phyloP scores from a whole-genome alignment of 2,797 vertebrate species.

The Hafferia zeledoni region DNA sequence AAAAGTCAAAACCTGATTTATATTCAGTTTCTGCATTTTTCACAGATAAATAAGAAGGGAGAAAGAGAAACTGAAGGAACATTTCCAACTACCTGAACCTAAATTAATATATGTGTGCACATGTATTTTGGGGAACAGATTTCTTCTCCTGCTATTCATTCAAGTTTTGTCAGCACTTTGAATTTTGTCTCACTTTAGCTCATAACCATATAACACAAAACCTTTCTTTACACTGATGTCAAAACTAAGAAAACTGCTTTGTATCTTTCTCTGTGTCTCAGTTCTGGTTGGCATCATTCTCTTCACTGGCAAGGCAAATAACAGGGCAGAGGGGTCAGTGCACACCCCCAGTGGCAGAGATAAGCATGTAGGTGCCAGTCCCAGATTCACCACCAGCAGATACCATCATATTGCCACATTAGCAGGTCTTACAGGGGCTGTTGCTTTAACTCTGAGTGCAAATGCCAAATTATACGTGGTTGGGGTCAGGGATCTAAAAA shows the following conservation, averaged over 20 bases:
- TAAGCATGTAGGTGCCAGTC: neutral
- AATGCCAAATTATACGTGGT: neutral
- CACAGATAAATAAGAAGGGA: slow-evolving; percentile 65
- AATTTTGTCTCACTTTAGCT: neutral
- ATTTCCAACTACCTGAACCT: neutral
- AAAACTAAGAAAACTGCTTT: neutral
- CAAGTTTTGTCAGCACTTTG: neutral
- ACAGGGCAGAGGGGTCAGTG: neutral
- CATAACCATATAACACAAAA: neutral
- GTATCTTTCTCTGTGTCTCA: accelerated
- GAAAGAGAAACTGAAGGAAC: neutral
- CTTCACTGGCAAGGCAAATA: neutral
- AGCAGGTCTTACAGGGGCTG: neutral
- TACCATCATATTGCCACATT: neutral
- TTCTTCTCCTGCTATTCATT: neutral
- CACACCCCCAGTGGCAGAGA: neutral
- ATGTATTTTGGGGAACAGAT: neutral
- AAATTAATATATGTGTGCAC: neutral
- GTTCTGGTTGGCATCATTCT: neutral
- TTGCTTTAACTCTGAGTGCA: neutral
- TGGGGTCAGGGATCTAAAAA: neutral
- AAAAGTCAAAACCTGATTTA: slow-evolving; percentile 76
- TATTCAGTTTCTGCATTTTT: slow-evolving; percentile 69
- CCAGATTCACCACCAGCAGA: neutral
- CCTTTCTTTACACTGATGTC: neutral